phyloP scores from a whole-genome alignment of 1,140 invertebrate genomes.

The Gryon sp. region DNA sequence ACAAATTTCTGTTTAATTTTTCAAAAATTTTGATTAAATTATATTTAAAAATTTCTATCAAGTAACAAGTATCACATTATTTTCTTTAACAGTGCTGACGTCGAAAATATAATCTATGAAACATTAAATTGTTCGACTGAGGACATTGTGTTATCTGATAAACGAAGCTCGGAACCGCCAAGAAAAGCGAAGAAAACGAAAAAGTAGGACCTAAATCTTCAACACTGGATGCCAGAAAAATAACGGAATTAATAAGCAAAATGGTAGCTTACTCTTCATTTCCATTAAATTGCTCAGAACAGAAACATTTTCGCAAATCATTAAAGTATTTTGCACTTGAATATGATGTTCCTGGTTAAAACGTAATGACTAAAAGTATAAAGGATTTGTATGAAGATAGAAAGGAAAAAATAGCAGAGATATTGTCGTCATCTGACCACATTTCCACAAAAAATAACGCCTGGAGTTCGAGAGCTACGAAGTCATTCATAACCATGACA shows the following conservation, averaged over 20 bases:
- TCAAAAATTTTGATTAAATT: too few species aligned
- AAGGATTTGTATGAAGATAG: not conserved
- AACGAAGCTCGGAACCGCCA: too few species aligned
- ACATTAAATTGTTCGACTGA: too few species aligned
- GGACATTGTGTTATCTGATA: too few species aligned
- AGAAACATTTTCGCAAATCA: not conserved
- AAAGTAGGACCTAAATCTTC: too few species aligned
- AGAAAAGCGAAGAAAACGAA: too few species aligned
- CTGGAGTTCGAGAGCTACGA: not conserved
- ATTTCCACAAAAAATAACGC: not conserved
- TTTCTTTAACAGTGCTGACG: too few species aligned
- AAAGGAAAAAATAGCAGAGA: not conserved
- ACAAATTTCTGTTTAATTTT: too few species aligned
- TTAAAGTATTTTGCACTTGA: not conserved
- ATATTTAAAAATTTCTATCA: too few species aligned
- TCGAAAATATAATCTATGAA: too few species aligned
- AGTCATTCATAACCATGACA: not conserved
- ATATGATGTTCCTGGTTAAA: not conserved
- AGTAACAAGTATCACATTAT: too few species aligned
- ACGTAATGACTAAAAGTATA: not conserved
- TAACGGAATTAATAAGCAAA: not conserved
- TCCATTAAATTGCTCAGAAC: not conserved
- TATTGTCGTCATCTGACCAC: not conserved
- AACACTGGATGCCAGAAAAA: too few species aligned
- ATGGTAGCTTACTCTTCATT: not conserved